Conservation (phyloP, 2,797 vertebrate species). For the Periparus ater region DNA sequence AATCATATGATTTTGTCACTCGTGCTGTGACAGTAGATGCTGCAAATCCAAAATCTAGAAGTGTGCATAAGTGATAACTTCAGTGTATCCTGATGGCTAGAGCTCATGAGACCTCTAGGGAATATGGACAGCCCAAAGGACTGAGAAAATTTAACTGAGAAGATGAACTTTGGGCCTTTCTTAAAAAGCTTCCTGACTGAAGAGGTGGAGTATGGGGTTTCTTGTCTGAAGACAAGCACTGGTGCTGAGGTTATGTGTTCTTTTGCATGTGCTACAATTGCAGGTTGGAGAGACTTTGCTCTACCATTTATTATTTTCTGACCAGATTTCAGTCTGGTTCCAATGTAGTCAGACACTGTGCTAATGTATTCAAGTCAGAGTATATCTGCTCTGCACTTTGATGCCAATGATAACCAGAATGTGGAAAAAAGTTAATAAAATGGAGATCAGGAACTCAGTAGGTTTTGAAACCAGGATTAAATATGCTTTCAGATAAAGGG, state of each 20-base stretch:
- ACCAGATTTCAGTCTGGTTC: neutral
- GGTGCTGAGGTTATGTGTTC: neutral
- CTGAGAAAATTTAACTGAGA: neutral
- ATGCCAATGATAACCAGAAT: neutral
- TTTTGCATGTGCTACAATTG: neutral
- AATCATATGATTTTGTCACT: neutral
- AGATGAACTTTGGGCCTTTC: neutral
- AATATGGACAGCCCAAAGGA: neutral
- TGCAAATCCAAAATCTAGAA: neutral
- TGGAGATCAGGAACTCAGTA: neutral
- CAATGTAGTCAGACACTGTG: neutral
- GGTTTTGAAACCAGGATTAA: neutral
- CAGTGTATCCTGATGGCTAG: neutral
- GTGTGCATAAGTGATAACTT: neutral
- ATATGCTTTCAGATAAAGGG: neutral
- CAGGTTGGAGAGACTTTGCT: neutral
- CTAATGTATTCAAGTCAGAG: neutral
- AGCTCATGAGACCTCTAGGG: neutral
- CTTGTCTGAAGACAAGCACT: neutral
- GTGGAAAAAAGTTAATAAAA: neutral
- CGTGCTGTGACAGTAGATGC: neutral
- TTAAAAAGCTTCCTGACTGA: neutral
- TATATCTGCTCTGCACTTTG: neutral
- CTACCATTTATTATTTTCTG: conserved; percentile 3
- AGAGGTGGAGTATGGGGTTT: neutral